Evolutionary conservation across 2,888 invertebrate genomes (phyloP), one percentile per base, ranked within the genome.

Genomic region (Empis stercorea): DNA sequence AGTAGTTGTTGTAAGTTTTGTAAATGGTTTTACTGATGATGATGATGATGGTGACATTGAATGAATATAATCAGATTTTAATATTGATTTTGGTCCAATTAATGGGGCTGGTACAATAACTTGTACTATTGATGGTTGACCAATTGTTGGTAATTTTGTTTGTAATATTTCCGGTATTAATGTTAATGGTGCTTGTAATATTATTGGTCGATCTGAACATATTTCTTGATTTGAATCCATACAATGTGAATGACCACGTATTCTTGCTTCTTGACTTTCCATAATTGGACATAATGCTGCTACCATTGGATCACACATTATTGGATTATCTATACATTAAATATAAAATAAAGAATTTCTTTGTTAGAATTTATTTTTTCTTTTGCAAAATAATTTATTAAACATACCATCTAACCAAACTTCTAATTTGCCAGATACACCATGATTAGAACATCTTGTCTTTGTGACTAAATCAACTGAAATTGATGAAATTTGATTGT

Each of bases 311-410:
- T 84, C 83, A 63, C 87, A 87, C 54, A 86, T 69, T 48, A 87
- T 82, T 44, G 87, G 87, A 69, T 87, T 87, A 63, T 84, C 87
- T 87, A 73, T 1, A 44, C n/a, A n/a, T n/a, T n/a, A n/a, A n/a
- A 49, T 20, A 36, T 30, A 15, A 30, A 40, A 40, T 34, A 30
- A 4, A 23, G 4, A 37, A 43, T 48, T 30, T n/a, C 15, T 14
- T 20, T 17, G 11, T 13, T 11, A 34, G 2, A 32, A 32, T 27
- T 34, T 39, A 4, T 10, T 43, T n/a, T n/a, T n/a, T n/a, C n/a
- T n/a, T n/a, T n/a, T n/a, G n/a, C n/a, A n/a, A 16, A 27, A 38
- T 30, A 13, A 4, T 3, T 16, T 42, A 38, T n/a, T 36, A 10
- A 27, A 68, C 71, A 66, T 71, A 88, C 88, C 85, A 78, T 87